These are phyloP conservation scores for Cerceris rybyensis DNA, from an alignment of 2,888 invertebrate genomes.

Conservation along the genomic window DNA sequence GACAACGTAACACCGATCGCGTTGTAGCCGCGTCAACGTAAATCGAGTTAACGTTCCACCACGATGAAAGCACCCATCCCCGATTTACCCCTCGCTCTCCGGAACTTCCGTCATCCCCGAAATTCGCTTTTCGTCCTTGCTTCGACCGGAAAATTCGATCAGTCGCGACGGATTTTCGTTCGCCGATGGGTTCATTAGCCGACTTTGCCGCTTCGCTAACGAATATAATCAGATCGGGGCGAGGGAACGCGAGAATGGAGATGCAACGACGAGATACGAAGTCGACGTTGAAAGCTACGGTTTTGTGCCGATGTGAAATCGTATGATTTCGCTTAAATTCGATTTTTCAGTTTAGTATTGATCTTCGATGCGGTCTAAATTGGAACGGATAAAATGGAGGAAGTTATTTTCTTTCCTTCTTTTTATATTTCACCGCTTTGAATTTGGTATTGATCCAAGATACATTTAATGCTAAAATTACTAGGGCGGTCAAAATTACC, in stretches of 20 bases:
- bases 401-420: too few species aligned
- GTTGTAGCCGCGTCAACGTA: slow-evolving; percentile 60
- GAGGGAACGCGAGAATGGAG: background rate
- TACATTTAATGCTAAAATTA: too few species aligned
- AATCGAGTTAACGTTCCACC: slow-evolving; percentile 60
- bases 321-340: too few species aligned
- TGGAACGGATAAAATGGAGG: too few species aligned
- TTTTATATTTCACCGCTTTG: too few species aligned
- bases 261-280: background rate
- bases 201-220: slow-evolving; percentile 17
- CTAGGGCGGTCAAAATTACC: too few species aligned
- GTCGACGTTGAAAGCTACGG: background rate
- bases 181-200: slow-evolving; percentile 56
- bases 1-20: slow-evolving; percentile 63
- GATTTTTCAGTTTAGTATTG: too few species aligned
- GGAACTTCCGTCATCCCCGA: slow-evolving; percentile 33
- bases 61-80: slow-evolving; percentile 56
- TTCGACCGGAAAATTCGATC: slow-evolving; percentile 62
- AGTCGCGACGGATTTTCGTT: slow-evolving; percentile 56
- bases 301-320: too few species aligned
- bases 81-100: background rate
- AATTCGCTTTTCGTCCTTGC: slow-evolving; percentile 58
- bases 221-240: slow-evolving; percentile 1
- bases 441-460: too few species aligned
- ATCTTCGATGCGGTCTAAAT: too few species aligned